Evolutionary conservation across 2,888 invertebrate species (phyloP).

Genomic region (Tetanocera ferruginea): DNA sequence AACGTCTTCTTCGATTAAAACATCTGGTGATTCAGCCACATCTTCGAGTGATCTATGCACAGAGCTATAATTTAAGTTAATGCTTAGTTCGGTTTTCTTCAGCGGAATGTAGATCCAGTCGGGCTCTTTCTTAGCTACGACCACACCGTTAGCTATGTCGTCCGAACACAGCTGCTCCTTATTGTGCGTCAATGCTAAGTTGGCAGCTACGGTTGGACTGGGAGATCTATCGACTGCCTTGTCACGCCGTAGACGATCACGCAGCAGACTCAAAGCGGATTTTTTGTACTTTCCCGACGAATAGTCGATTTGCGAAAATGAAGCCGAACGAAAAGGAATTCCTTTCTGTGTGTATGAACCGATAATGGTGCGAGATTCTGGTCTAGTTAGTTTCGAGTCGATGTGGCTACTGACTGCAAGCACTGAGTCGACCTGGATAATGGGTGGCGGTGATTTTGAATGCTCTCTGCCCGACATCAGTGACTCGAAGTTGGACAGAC

Average conservation of each 20-base stretch:
- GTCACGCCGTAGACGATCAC: conserved; percentile 63
- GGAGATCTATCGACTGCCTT: conserved; percentile 61
- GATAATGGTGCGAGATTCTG: conserved; percentile 74
- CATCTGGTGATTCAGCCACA: conserved; percentile 61
- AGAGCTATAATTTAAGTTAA: conserved; percentile 61
- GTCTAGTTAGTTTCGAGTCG: conserved; percentile 71
- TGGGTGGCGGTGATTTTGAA: conserved; percentile 59
- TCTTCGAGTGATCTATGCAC: conserved; percentile 61
- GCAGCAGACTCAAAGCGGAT: conserved; percentile 65
- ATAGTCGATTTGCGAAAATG: conserved; percentile 89
- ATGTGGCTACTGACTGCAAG: conserved; percentile 57
- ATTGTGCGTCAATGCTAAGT: background rate
- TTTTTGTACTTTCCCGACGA: conserved; percentile 75
- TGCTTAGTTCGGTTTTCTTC: conserved; percentile 59
- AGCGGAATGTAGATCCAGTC: conserved; percentile 63
- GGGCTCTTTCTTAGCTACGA: conserved; percentile 46
- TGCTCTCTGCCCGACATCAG: conserved; percentile 58
- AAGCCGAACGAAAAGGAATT: conserved; percentile 85
- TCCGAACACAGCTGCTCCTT: conserved; percentile 36
- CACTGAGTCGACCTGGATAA: background rate
- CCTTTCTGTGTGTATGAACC: conserved; percentile 77
- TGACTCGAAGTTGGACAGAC: conserved; percentile 66
- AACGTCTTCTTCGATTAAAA: conserved; percentile 60
- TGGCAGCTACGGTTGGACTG: conserved; percentile 47
- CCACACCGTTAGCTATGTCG: conserved; percentile 34